Base-by-base conservation (phyloP, 2,113 vertebrate genomes). In the Beaufortia kweichowensis region DNA sequence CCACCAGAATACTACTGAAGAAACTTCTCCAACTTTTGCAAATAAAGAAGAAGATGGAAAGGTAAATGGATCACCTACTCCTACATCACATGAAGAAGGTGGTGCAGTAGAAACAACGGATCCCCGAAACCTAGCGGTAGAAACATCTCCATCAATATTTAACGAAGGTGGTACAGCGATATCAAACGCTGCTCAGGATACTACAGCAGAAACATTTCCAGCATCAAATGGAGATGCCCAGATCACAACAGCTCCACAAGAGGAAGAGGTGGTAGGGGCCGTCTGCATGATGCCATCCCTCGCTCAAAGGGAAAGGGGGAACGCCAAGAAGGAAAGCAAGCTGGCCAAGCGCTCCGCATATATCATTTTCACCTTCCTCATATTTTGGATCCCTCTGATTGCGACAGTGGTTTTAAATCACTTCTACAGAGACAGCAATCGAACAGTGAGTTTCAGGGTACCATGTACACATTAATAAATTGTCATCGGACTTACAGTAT, bases 281-380 rank as follows among this genome's bases (percentile, higher is more conserved):
- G 90, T 93, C 50, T 93, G 92, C 77, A 88, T 92, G 77, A 91
- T 92, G 91, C 91, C 91, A 24, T 86, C 89, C 3, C 86, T 82
- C 35, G 75, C 80, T n/a, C 83, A 64, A 21, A 85, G 62, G 73
- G 90, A 92, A 15, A 84, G 84, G 79, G 83, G 65, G 0, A 90
- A 70, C 10, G 89, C 90, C 41, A 90, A 82, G 48, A 92, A 91
- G 66, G 91, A 93, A 29, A 84, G 89, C 66, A 89, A 90, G 83
- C 84, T 92, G 85, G 91, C 91, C 0, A 91, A 90, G 65, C 90
- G 91, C n/a, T 91, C 90, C 0, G 91, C 87, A 26, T 93, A 91
- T 77, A 92, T 93, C 1, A 91, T 92, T 11, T 9, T 91, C n/a
- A 90, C 91, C 10, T 93, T 91, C 75, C 74, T 92, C 14, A 33